Evolutionary conservation across 2,113 vertebrate genomes (phyloP), one percentile per base, ranked within the genome.

Genomic region (Pterocles gutturalis): DNA sequence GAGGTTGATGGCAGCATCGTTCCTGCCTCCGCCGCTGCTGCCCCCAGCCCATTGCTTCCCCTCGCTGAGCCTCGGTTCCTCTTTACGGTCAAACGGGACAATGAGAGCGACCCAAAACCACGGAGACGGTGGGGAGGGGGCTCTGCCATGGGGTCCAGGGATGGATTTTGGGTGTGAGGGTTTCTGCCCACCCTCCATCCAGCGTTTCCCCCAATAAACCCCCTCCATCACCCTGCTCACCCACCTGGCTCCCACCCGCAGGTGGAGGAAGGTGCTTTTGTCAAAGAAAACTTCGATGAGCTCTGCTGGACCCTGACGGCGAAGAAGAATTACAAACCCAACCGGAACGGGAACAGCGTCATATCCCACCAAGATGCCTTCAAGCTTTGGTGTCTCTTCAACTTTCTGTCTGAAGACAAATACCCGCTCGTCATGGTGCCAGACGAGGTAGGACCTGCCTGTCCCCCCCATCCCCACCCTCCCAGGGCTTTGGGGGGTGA

Each of bases 381-480:
- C 97, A 98, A 98, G 18, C 98, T 99, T 70, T 99, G 99, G 99
- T 99, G 99, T 89, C 99, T 99, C 94, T 99, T 99, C 98, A 99
- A 99, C 98, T 99, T 99, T 97, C 98, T 99, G 38, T 99, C 99
- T 38, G 99, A 99, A 95, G 99, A 99, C 98, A 99, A 98, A 95
- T 99, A 99, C 72, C 99, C 99, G 19, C 98, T 99, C 9, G 97
- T 99, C 76, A 99, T 99, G 99, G 99, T 99, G 72, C 98, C 99
- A 38, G 99, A 99, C 6, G 99, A 99, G 99, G 99, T 99, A 93
- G 97, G 99, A 90, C 43, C 67, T 45, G 57, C 61, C 69, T 85
- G 17, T 73, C 33, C 34, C 49, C 7, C 31, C 43, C 36, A 5
- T 3, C 11, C 43, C 53, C 17, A 3, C 9, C 67, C 65, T 88